Evolutionary conservation across 2,113 vertebrate genomes (phyloP).

Genomic region (Platycercus adscitus): DNA sequence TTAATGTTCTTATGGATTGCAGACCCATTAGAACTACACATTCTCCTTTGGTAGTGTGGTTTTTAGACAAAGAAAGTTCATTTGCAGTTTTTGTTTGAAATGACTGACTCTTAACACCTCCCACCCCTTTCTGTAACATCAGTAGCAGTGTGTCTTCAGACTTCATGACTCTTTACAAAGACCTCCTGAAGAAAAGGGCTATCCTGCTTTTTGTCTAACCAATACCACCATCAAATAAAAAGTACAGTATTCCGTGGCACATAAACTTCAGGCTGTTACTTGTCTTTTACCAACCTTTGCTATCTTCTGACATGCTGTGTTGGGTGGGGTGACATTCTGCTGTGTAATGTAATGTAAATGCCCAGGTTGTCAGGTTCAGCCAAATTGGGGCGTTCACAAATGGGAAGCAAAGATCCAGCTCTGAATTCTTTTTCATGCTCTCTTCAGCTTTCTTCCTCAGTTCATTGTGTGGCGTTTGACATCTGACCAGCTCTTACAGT

Average conservation of each 20-base stretch:
- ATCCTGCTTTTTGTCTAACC: background rate
- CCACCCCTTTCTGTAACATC: background rate
- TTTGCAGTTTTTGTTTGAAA: background rate
- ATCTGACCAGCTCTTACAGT: background rate
- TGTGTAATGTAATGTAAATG: background rate
- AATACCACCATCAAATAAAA: background rate
- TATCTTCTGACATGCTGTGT: background rate
- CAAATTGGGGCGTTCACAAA: background rate
- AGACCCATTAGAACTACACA: background rate
- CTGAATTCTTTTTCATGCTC: background rate
- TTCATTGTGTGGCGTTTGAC: background rate
- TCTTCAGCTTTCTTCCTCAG: background rate
- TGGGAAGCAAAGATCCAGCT: constrained; percentile 6
- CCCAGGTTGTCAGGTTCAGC: constrained; percentile 24
- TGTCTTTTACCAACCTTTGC: constrained; percentile 17
- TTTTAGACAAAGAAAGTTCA: background rate
- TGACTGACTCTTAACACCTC: background rate
- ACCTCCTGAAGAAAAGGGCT: background rate
- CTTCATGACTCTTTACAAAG: background rate
- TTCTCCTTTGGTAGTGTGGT: background rate
- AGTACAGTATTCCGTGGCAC: background rate
- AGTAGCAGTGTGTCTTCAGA: background rate
- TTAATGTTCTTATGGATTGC: background rate
- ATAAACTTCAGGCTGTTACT: background rate
- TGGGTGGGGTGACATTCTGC: constrained; percentile 22